Conservation (phyloP, 2,797 vertebrate species). For the Cyprinella venusta region DNA sequence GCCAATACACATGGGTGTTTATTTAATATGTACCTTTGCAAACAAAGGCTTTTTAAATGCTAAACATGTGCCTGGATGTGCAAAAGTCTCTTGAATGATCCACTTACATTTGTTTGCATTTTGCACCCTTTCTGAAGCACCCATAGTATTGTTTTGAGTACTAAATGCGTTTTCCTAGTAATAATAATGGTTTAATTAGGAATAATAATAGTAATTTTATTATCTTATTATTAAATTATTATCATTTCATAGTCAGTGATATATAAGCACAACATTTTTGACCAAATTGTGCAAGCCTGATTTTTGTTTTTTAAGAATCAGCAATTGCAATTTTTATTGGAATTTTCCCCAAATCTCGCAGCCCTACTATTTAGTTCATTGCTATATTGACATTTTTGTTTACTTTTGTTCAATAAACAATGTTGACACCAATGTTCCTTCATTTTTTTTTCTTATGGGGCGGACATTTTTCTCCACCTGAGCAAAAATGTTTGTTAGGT, state of each 20-base stretch:
- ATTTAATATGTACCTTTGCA: no score
- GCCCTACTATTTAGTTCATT: background rate
- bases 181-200: background rate
- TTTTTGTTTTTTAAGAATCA: background rate
- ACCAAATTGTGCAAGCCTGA: background rate
- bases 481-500: no score
- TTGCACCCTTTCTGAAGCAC: no score
- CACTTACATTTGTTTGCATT: background rate
- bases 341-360: background rate
- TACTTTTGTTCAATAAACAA: background rate
- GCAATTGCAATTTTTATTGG: background rate
- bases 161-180: background rate
- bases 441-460: no score
- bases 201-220: background rate
- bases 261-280: background rate
- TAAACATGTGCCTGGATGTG: no score
- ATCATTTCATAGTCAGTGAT: background rate
- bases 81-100: background rate
- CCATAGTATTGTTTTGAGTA: no score
- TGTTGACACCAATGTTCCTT: background rate
- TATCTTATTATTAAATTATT: background rate
- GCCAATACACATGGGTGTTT: no score
- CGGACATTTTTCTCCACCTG: no score
- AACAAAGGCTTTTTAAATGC: background rate
- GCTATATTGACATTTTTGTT: background rate